Conservation (phyloP, 2,113 vertebrate species). For the Gracilinanus agilis region DNA sequence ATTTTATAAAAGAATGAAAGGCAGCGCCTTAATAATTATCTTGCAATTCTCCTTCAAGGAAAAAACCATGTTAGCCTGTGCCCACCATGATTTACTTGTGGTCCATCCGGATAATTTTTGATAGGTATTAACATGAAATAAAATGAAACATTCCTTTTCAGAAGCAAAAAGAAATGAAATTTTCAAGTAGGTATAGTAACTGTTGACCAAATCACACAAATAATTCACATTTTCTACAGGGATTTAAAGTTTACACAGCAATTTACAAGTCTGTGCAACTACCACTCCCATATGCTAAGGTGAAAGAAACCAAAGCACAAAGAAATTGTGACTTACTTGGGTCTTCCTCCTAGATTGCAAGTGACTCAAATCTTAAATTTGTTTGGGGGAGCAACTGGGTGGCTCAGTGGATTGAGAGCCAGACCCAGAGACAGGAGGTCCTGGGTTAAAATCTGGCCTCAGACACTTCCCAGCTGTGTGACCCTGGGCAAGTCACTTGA, state of each 20-base stretch:
- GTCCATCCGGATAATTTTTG: not conserved
- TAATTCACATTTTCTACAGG: not conserved
- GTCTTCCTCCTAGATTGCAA: not conserved
- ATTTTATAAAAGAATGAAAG: not conserved
- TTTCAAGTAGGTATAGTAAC: not conserved
- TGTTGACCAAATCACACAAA: not conserved
- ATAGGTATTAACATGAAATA: not conserved
- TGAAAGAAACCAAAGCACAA: not conserved
- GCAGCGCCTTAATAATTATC: not conserved
- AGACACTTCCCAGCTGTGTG: no score
- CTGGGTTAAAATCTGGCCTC: no score
- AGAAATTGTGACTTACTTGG: not conserved
- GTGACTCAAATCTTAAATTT: not conserved
- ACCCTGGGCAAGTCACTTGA: no score
- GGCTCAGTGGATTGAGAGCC: no score
- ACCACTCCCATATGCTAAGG: not conserved
- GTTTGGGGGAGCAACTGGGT: not conserved
- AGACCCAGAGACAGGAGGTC: no score
- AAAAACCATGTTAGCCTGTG: not conserved
- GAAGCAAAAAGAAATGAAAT: not conserved
- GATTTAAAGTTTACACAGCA: not conserved
- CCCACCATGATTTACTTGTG: not conserved
- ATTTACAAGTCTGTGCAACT: not conserved
- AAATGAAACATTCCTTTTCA: not conserved
- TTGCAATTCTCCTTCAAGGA: not conserved